Base-by-base conservation (phyloP, 2,797 vertebrate species). In the Peromyscus eremicus region DNA sequence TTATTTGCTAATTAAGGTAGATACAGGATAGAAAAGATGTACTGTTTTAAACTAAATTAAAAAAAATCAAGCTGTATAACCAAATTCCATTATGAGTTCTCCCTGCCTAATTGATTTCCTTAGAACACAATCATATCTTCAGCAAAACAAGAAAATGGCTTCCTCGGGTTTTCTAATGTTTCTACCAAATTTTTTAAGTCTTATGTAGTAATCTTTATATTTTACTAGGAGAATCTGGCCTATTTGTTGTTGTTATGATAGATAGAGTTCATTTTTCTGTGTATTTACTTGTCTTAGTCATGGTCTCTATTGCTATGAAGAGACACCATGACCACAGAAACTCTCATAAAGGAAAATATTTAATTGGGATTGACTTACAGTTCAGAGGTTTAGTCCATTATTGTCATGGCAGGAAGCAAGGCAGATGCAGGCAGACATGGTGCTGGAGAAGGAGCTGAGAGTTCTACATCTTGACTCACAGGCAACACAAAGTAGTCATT, bases 151-250 rank as follows among this genome's bases (percentile, higher is more conserved):
- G 32, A 81, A 40, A 6, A 62, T 83, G 43, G 55, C 87, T 87
- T 93, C 60, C 19, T 90, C 34, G 79, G 89, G 21, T 88, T 92
- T 96, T 94, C 46, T 66, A 89, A 57, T 76, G 82, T 92, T 96
- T 83, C 64, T 32, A 40, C 6, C 68, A 94, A 62, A 71, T 79
- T 55, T 37, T 96, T 92, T 52, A 89, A 76, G 71, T 85, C 32
- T 23, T 7, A 5, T 77, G 40, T 85, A 34, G 70, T 0, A 34
- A n/a, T 62, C 13, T 76, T 80, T 92, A 14, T 89, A 75, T 81
- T 68, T 95, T 68, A 75, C 64, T 11, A 83, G 32, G 64, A 85
- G 19, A 88, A n/a, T 88, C 57, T 21, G 91, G 21, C 43, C 10
- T 71, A 5, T 88, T 88, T 17, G 9, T 12, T 32, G 40, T 90